A percentile compares a stretch with the other conserved stretches of the same genome.
phyloP scores from a whole-genome alignment of 1,140 invertebrate species.

The Drosophila suzukii region DNA sequence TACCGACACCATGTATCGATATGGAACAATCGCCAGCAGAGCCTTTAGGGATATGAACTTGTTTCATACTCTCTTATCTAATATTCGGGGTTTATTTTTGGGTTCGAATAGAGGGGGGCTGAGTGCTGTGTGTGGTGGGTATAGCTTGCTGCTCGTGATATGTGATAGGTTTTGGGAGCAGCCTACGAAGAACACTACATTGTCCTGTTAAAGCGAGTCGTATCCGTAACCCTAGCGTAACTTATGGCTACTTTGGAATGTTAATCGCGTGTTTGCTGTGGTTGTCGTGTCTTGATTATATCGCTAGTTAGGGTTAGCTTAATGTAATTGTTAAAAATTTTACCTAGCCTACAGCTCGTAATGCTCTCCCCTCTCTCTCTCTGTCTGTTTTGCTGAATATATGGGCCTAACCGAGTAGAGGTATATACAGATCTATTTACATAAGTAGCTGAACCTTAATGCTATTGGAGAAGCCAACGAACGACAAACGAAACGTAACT shows the following conservation, averaged over 20 bases:
- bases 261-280: not conserved
- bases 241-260: slow-evolving; percentile 21
- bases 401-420: not conserved
- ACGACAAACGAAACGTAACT: slow-evolving; percentile 29
- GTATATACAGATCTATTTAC: slow-evolving; percentile 63
- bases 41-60: slow-evolving; percentile 42
- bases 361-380: not conserved
- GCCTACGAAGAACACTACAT: slow-evolving; percentile 21
- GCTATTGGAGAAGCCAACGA: slow-evolving; percentile 19
- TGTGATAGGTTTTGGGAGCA: slow-evolving; percentile 34
- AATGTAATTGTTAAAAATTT: slow-evolving; percentile 63
- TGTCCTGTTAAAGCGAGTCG: slow-evolving; percentile 10
- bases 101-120: slow-evolving; percentile 2
- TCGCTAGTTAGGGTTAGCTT: slow-evolving; percentile 31
- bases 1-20: slow-evolving; percentile 22
- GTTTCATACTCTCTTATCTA: slow-evolving; percentile 24
- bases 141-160: slow-evolving; percentile 39
- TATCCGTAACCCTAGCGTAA: not conserved
- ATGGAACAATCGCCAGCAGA: slow-evolving; percentile 7
- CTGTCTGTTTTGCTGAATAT: not conserved
- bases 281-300: slow-evolving; percentile 6
- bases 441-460: slow-evolving; percentile 37
- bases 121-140: not conserved
- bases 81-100: too few relatives aligned
- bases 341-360: slow-evolving; percentile 63